Conservation (phyloP, 2,888 invertebrate genomes). For the Yponomeuta malinellus region DNA sequence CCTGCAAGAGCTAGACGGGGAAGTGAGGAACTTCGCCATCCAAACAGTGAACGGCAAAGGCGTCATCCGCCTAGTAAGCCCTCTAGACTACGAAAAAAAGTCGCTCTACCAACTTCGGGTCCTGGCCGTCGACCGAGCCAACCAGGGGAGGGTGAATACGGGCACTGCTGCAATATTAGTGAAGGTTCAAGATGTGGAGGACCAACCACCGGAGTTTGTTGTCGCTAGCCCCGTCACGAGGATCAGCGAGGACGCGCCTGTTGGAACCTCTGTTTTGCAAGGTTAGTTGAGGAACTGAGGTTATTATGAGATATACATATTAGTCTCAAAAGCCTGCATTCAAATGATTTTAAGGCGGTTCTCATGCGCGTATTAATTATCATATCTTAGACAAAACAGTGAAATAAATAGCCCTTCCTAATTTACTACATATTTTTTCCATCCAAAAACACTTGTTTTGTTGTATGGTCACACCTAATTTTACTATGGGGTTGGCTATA, state of each 20-base stretch:
- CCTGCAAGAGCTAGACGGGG: slow-evolving; percentile 87
- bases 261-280: slow-evolving; percentile 89
- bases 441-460: no score
- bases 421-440: no score
- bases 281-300: slow-evolving; percentile 57
- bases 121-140: slow-evolving; percentile 89
- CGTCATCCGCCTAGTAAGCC: slow-evolving; percentile 83
- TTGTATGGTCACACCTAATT: no score
- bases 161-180: slow-evolving; percentile 92
- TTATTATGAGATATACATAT: background rate
- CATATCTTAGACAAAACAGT: no score
- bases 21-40: slow-evolving; percentile 84
- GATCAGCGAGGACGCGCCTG: slow-evolving; percentile 88
- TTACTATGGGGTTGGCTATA: no score
- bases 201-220: slow-evolving; percentile 93
- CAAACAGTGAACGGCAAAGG: slow-evolving; percentile 91
- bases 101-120: slow-evolving; percentile 90
- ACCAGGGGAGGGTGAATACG: slow-evolving; percentile 88
- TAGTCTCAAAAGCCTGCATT: no score
- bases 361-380: no score
- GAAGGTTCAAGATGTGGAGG: slow-evolving; percentile 90
- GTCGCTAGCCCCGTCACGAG: slow-evolving; percentile 91
- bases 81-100: slow-evolving; percentile 90
- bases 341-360: no score
- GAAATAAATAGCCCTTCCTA: no score